Evolutionary conservation across 2,888 invertebrate genomes (phyloP), one percentile per base, ranked within the genome.

Genomic region (Galeopsomyia nigrocyanea): DNA sequence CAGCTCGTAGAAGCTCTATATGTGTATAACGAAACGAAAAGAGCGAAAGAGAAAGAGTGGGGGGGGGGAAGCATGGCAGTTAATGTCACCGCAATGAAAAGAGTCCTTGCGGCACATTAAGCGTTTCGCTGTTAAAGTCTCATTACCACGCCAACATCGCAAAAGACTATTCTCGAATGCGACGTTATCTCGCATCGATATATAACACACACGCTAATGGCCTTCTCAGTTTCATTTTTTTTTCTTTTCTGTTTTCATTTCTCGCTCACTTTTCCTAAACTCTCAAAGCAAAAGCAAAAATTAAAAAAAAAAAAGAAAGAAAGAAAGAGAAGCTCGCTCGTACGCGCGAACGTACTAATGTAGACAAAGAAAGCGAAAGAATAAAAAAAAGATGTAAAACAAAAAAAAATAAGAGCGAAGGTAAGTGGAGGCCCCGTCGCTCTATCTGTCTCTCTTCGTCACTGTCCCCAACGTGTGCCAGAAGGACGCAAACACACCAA

Each of bases 381-480:
- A 64, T 47, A 65, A 60, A 65, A 62, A 56, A 53, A 63, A 77
- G 78, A 76, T 65, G 60, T 57, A 66, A 67, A 74, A 56, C 26
- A 60, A 67, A 46, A 47, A 64, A 63, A 76, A 79, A 26, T 22
- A 57, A 70, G 58, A 76, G 74, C 47, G 58, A 74, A 66, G 79
- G 77, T 82, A 82, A 81, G 80, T 75, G 81, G 81, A 82, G 82
- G 83, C 82, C 81, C 80, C 81, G 80, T 79, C 78, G 78, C 58
- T 53, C 53, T n/a, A n/a, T n/a, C n/a, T n/a, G n/a, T n/a, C n/a
- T n/a, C n/a, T n/a, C n/a, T n/a, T 31, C 22, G 26, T 58, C n/a
- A 31, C 61, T 46, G 64, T 47, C 55, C 51, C 57, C 26, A 39
- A 19, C 47, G 55, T 47, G 58, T 17, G 39, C 3, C 51, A 51